phyloP scores from a whole-genome alignment of 2,888 invertebrate species.

The Erebia palarica region DNA sequence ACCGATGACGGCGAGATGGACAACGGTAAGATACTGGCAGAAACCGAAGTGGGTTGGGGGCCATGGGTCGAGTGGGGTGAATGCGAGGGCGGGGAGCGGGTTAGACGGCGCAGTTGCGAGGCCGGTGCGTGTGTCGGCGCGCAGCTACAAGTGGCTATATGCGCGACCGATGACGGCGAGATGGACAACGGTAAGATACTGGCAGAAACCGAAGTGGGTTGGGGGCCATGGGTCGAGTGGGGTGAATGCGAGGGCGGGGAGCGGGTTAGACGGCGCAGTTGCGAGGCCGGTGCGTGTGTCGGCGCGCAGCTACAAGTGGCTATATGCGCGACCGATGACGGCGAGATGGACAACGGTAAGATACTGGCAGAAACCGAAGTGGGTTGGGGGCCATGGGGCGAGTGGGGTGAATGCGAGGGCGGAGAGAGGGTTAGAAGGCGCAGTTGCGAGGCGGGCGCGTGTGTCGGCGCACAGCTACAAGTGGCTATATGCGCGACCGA shows the following conservation, averaged over 20 bases:
- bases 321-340: conserved; percentile 73
- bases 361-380: background rate
- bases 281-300: conserved; percentile 85
- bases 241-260: conserved; percentile 86
- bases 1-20: conserved; percentile 57
- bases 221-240: conserved; percentile 89
- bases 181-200: conserved; percentile 62
- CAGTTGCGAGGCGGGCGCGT: conserved; percentile 85
- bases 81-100: conserved; percentile 87
- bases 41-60: background rate
- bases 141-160: conserved; percentile 86
- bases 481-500: conserved; percentile 82
- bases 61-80: conserved; percentile 89
- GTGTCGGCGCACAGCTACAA: conserved; percentile 87
- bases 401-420: conserved; percentile 87
- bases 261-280: conserved; percentile 86
- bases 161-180: conserved; percentile 61
- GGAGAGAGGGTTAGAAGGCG: conserved; percentile 87
- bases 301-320: conserved; percentile 87
- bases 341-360: conserved; percentile 66
- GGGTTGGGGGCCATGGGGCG: conserved; percentile 83
- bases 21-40: conserved; percentile 55
- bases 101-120: conserved; percentile 86
- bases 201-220: background rate
- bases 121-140: conserved; percentile 86